Percentiles rank a stretch among this genome's conserved stretches.
These are phyloP conservation scores for Musca vetustissima DNA, from an alignment of 1,140 invertebrate genomes.

Conservation along the genomic window DNA sequence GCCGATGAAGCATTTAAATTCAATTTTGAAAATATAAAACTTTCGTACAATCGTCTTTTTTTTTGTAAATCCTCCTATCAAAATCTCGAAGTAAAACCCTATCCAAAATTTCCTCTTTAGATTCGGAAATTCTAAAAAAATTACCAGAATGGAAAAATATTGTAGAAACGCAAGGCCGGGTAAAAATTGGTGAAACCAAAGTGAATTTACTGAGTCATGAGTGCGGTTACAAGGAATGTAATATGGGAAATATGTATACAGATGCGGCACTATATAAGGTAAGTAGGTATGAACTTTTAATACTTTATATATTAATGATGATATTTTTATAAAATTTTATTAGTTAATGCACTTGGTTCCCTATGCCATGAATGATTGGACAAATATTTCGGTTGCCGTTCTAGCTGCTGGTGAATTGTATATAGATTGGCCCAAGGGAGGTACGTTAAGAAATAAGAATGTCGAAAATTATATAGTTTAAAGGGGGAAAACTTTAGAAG, in stretches of 20 bases:
- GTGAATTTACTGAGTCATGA: constrained; percentile 60
- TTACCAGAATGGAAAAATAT: constrained; percentile 62
- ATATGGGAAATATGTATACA: constrained; percentile 72
- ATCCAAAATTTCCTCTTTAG: constrained; percentile 27
- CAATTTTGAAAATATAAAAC: too few species aligned
- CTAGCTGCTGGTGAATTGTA: constrained; percentile 43
- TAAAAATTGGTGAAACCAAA: constrained; percentile 61
- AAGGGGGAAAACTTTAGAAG: too few species aligned
- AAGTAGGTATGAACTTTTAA: neutral
- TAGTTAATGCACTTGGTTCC: constrained; percentile 37
- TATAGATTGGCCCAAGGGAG: constrained; percentile 33
- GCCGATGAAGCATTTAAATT: too few species aligned
- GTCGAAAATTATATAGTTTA: too few species aligned
- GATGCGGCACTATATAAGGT: constrained; percentile 68
- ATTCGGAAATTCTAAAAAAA: constrained; percentile 39
- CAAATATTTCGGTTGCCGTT: constrained; percentile 39
- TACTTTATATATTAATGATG: neutral
- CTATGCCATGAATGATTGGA: constrained; percentile 31
- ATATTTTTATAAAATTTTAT: neutral
- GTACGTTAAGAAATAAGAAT: neutral
- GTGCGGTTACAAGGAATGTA: constrained; percentile 70
- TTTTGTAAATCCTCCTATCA: too few species aligned
- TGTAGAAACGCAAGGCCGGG: constrained; percentile 61
- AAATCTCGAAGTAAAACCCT: too few species aligned
- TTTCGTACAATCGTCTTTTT: too few species aligned